Base-by-base conservation (phyloP, 2,888 invertebrate genomes). In the Epirrhoe tristata region DNA sequence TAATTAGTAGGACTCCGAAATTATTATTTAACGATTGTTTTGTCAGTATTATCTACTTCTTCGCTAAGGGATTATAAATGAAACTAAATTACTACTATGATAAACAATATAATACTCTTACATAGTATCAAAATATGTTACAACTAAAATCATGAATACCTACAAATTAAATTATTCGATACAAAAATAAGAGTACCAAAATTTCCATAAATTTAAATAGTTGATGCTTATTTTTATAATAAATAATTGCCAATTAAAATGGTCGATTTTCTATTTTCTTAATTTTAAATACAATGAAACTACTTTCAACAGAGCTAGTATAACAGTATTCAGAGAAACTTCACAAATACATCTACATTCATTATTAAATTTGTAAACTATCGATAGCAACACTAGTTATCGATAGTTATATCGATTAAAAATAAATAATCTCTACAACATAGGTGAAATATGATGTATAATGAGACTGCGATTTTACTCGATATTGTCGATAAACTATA, bases 61-160 rank as follows among this genome's bases (percentile, higher is more conserved):
- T 36, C 10, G 16, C 1, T 48, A 48, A 4, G 48, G n/a, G 43
- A 10, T 48, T 34, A 61, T 14, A 67, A 75, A 75, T 73, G 52
- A 77, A 78, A 76, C 70, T 77, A 81, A 83, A 73, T 72, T 76
- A 73, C 69, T 78, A 81, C 69, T 78, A 81, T 72, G 81, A 81
- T 81, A 76, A 77, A 81, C 67, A 79, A 34, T 75, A 81, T 79
- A 75, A 78, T 85, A 85, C 76, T 81, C 80, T 83, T 85, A 83
- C 67, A 81, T 77, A 75, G 60, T 85, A 85, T 79, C 80, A 80
- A 85, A 81, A 82, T 81, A 77, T 24, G 3, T 74, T 77, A 83
- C 68, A 78, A 78, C 74, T 79, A 81, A 78, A 67, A 75, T 48
- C 71, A 64, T 76, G 74, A 77, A 74, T 74, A 72, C 62, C 76